Percentiles rank a stretch among this genome's conserved stretches.
These are phyloP conservation scores for Vimba vimba DNA, from an alignment of 2,113 vertebrate species.

Conservation along the genomic window DNA sequence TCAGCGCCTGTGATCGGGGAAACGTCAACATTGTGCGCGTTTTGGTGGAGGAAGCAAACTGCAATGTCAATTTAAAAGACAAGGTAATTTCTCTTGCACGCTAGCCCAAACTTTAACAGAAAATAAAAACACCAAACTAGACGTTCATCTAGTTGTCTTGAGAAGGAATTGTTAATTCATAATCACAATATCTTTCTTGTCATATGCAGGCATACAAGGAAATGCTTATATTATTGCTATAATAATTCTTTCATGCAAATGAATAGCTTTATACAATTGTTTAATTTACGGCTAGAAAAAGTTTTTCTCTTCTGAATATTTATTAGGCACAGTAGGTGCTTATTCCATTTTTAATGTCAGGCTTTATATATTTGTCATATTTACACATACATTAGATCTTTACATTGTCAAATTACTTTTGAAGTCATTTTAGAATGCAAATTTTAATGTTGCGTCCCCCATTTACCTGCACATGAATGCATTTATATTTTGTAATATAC, in stretches of 20 bases:
- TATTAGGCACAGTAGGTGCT: background rate
- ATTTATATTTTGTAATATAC: background rate
- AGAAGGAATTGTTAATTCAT: background rate
- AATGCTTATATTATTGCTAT: background rate
- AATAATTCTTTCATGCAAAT: background rate
- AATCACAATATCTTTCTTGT: background rate
- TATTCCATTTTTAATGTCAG: background rate
- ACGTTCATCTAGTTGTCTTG: background rate
- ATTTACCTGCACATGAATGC: background rate
- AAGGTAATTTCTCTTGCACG: conserved; percentile 73
- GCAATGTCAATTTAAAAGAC: conserved; percentile 79
- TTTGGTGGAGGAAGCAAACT: conserved; percentile 82
- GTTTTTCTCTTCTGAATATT: background rate
- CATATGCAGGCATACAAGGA: background rate
- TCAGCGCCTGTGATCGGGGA: conserved; percentile 87
- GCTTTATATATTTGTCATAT: background rate
- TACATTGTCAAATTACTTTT: background rate
- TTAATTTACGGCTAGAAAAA: background rate
- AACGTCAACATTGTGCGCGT: conserved; percentile 81
- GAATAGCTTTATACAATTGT: background rate
- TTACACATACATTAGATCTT: background rate
- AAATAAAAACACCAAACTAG: background rate
- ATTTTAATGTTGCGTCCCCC: background rate
- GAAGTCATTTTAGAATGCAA: background rate
- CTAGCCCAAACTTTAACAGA: background rate